Conservation (phyloP, 2,888 invertebrate species). For the Cynaeus angustus region DNA sequence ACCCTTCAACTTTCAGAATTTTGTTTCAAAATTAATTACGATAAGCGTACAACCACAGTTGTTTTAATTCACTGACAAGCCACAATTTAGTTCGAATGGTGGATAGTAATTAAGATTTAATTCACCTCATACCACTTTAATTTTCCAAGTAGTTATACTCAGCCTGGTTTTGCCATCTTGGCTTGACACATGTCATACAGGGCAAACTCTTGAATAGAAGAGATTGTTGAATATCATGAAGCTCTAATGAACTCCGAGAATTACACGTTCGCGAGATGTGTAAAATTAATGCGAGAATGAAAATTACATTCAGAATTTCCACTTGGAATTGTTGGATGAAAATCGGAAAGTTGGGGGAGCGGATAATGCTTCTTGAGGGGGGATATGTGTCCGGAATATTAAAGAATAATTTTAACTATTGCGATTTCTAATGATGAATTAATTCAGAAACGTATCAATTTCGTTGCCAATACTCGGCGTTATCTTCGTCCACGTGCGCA, state of each 20-base stretch:
- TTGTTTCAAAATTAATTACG: constrained; percentile 47
- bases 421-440: no score
- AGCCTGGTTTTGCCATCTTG: constrained; percentile 50
- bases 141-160: constrained; percentile 51
- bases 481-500: constrained; percentile 32
- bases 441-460: no score
- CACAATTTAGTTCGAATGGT: constrained; percentile 50
- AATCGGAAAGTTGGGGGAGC: not conserved
- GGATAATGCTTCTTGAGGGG: no score
- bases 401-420: no score
- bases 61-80: constrained; percentile 48
- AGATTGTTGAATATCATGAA: constrained; percentile 41
- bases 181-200: constrained; percentile 53
- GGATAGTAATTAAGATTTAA: constrained; percentile 52
- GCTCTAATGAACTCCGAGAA: constrained; percentile 19
- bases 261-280: constrained; percentile 12
- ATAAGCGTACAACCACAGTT: constrained; percentile 32
- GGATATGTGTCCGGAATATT: no score
- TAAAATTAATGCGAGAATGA: constrained; percentile 18
- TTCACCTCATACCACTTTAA: constrained; percentile 50
- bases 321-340: not conserved
- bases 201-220: constrained; percentile 41
- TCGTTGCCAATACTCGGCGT: constrained; percentile 22
- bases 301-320: constrained; percentile 4
- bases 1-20: constrained; percentile 27